These are phyloP conservation scores for Ageneiosus marmoratus DNA, from an alignment of 2,113 vertebrate genomes.

Conservation along the genomic window DNA sequence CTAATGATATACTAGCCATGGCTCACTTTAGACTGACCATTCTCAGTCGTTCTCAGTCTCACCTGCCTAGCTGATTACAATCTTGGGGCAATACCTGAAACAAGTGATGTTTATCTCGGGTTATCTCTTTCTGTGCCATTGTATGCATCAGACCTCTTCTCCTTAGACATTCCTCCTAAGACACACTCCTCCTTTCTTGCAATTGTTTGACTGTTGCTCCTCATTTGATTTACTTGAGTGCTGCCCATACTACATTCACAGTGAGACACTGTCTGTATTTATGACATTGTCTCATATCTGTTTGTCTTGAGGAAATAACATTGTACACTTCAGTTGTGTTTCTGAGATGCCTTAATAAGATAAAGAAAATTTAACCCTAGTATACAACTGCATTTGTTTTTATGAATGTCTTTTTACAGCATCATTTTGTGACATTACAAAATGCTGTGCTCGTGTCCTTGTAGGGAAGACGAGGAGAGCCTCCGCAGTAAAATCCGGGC, in stretches of 20 bases:
- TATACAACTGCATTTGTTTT: neutral
- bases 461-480: slow-evolving; percentile 94
- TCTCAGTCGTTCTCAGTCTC: too few species aligned
- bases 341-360: neutral
- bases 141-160: slow-evolving; percentile 44
- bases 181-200: neutral
- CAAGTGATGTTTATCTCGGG: neutral
- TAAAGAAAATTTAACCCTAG: neutral
- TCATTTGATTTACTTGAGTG: neutral
- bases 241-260: neutral
- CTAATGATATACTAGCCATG: too few species aligned
- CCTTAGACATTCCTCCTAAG: slow-evolving; percentile 2
- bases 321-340: neutral
- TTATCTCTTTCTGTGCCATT: slow-evolving; percentile 36
- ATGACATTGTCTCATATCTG: too few species aligned
- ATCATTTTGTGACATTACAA: neutral
- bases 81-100: neutral
- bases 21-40: too few species aligned
- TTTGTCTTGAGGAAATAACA: neutral
- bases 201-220: neutral
- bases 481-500: slow-evolving; percentile 95
- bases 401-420: neutral
- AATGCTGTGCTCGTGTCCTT: slow-evolving; percentile 32
- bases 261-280: too few species aligned
- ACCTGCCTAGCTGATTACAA: too few species aligned